These are phyloP conservation scores for Smithornis capensis DNA, from an alignment of 2,113 vertebrate species.

Conservation along the genomic window DNA sequence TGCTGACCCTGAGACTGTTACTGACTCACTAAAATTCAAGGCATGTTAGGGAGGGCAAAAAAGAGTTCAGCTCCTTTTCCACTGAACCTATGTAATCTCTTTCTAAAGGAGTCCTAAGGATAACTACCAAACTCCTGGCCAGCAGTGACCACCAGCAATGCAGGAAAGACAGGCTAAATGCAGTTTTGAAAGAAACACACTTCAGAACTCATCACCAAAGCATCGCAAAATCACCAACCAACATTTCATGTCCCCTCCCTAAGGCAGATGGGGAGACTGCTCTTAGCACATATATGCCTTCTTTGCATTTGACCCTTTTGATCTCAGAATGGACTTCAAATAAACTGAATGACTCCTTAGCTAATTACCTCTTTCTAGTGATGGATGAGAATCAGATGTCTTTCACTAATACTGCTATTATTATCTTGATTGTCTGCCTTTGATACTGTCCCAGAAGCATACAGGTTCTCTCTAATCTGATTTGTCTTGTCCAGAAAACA, in stretches of 20 bases:
- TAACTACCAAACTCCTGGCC: not conserved
- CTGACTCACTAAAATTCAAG: not conserved
- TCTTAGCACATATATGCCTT: not conserved
- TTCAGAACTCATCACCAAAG: not conserved
- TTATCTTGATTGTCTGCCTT: conserved; percentile 31
- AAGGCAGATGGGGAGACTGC: not conserved
- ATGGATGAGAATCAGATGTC: conserved; percentile 8
- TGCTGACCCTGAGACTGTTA: not conserved
- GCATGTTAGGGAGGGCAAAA: fast-evolving
- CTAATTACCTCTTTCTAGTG: conserved; percentile 14
- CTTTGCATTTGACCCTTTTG: not conserved
- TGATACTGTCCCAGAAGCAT: conserved; percentile 5
- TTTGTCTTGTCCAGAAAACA: conserved; percentile 44
- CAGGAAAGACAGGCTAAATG: not conserved
- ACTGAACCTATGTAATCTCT: not conserved
- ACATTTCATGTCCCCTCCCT: not conserved
- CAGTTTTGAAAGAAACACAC: not conserved
- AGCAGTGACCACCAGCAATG: not conserved
- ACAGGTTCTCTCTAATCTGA: conserved; percentile 29
- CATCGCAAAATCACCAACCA: not conserved
- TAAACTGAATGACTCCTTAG: not conserved
- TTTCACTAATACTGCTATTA: conserved; percentile 26
- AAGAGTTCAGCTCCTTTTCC: not conserved
- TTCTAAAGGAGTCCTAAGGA: not conserved
- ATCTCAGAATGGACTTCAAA: not conserved